These are phyloP conservation scores for Nesoenas mayeri DNA, from an alignment of 2,113 vertebrate species.

Conservation along the genomic window DNA sequence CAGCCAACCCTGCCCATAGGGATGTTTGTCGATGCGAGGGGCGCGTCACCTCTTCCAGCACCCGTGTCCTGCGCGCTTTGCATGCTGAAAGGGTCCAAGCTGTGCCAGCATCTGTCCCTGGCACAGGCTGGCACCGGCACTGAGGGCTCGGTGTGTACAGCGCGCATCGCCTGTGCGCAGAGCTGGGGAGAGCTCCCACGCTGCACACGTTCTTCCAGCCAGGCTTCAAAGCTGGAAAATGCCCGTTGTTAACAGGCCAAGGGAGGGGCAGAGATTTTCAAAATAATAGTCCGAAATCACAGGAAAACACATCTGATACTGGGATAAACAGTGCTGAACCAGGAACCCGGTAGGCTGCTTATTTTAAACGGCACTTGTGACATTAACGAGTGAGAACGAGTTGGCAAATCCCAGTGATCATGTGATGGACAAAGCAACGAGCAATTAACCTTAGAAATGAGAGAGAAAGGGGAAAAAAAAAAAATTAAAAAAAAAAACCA, in stretches of 20 bases:
- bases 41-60: neutral
- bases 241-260: neutral
- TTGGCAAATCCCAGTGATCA: slow-evolving; percentile 42
- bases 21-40: neutral
- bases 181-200: neutral
- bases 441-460: slow-evolving; percentile 59
- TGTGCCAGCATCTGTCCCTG: slow-evolving; percentile 26
- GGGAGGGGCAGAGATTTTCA: neutral
- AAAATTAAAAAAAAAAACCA: neutral
- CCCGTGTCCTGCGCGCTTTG: neutral
- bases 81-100: neutral
- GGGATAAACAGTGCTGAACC: neutral
- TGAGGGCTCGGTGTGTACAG: neutral
- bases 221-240: neutral
- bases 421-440: slow-evolving; percentile 41
- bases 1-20: rapidly evolving
- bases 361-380: slow-evolving; percentile 10
- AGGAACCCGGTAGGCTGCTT: neutral
- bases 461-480: neutral
- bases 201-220: neutral
- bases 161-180: rapidly evolving
- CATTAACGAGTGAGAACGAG: neutral
- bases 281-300: neutral
- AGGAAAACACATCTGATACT: neutral
- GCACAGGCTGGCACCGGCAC: slow-evolving; percentile 1